phyloP scores from a whole-genome alignment of 2,113 vertebrate species.

The Phodopus roborovskii region DNA sequence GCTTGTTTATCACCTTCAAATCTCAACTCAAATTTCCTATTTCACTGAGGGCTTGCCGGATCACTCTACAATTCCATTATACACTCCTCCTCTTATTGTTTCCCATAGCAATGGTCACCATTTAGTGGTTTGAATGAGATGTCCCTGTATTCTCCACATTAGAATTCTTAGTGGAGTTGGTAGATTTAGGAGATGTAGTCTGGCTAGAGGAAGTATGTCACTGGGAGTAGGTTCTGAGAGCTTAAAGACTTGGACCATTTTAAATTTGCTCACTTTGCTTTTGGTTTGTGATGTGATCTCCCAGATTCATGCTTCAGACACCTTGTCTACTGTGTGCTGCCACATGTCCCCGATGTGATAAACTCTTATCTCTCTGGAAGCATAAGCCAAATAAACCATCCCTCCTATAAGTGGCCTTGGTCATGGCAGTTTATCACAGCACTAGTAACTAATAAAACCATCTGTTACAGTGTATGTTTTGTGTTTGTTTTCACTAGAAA shows the following conservation, averaged over 20 bases:
- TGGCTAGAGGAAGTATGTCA: not conserved
- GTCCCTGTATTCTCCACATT: not conserved
- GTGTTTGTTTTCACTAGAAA: not conserved
- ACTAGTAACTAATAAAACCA: not conserved
- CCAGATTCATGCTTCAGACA: not conserved
- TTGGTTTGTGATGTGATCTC: not conserved
- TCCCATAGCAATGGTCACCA: not conserved
- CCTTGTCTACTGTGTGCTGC: too few relatives aligned
- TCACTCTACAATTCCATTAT: not conserved
- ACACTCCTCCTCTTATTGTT: not conserved
- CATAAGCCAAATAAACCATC: not conserved
- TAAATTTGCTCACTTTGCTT: not conserved
- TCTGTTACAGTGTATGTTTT: not conserved
- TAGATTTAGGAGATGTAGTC: not conserved
- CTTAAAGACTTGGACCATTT: not conserved
- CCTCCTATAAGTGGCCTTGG: too few relatives aligned
- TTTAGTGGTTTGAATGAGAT: not conserved
- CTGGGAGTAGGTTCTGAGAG: not conserved
- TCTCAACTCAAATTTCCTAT: not conserved
- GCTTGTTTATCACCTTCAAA: not conserved
- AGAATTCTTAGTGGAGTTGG: not conserved
- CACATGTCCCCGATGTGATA: not conserved
- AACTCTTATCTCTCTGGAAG: not conserved
- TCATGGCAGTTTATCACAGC: not conserved
- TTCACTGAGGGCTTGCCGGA: not conserved